Percentiles rank a stretch among this genome's conserved stretches.
phyloP scores from a whole-genome alignment of 2,113 vertebrate species.

The Solea senegalensis region DNA sequence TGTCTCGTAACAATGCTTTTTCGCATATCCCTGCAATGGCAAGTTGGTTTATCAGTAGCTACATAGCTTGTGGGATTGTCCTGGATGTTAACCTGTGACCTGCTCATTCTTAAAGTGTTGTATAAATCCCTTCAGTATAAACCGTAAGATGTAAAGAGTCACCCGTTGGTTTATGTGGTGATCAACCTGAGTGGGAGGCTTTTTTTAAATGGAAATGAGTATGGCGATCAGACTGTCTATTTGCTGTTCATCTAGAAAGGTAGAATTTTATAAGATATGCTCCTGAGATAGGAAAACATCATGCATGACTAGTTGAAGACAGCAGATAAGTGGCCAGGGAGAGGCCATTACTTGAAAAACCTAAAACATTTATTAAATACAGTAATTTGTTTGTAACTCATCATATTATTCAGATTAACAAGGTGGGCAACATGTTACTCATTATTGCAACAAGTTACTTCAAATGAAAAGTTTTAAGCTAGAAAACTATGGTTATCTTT shows the following conservation, averaged over 20 bases:
- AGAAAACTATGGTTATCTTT: too few relatives aligned
- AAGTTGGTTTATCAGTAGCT: constrained; percentile 4
- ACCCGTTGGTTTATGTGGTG: constrained; percentile 37
- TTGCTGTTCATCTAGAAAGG: constrained; percentile 47
- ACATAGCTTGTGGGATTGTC: background rate
- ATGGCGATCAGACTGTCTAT: constrained; percentile 58
- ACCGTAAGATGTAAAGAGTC: constrained; percentile 37
- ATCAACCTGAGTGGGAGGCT: constrained; percentile 21
- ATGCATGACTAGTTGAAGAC: background rate
- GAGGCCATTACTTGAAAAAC: background rate
- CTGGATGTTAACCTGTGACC: background rate
- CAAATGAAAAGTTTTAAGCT: too few relatives aligned
- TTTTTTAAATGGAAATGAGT: constrained; percentile 31
- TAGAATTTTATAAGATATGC: constrained; percentile 40
- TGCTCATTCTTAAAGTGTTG: background rate
- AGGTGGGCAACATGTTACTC: too few relatives aligned
- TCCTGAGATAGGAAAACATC: constrained; percentile 20
- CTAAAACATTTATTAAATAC: constrained; percentile 18
- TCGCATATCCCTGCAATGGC: background rate
- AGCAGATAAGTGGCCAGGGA: too few relatives aligned
- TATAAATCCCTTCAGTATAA: constrained; percentile 15
- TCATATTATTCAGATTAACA: background rate
- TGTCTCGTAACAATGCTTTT: background rate
- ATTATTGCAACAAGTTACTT: too few relatives aligned
- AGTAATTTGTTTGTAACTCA: background rate